Conservation (phyloP, 2,113 vertebrate species). For the Scytalopus superciliaris region DNA sequence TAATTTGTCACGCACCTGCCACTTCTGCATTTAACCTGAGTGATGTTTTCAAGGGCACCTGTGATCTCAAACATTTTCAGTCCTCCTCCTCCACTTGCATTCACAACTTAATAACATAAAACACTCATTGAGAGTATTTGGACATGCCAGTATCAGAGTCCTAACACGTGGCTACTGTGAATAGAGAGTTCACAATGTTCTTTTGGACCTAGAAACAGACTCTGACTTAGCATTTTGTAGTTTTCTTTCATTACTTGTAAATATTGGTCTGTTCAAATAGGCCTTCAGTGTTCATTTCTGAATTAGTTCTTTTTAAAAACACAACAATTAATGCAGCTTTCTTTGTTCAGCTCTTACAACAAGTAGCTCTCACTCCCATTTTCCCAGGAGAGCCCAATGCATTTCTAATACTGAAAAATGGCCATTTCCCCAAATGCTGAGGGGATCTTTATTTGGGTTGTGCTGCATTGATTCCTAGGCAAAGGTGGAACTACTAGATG, state of each 20-base stretch:
- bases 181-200: not conserved
- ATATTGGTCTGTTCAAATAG: not conserved
- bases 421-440: not conserved
- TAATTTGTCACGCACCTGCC: not conserved
- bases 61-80: not conserved
- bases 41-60: not conserved
- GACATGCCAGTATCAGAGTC: not conserved
- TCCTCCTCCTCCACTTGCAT: not conserved
- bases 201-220: not conserved
- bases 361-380: not conserved
- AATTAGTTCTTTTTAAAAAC: not conserved
- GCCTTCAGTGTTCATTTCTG: not conserved
- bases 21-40: not conserved
- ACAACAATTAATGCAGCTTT: not conserved
- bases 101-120: rapidly evolving
- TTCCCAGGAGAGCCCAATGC: not conserved
- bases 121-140: not conserved
- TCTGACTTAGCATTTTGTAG: not conserved
- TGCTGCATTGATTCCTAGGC: not conserved
- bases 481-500: not conserved
- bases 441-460: not conserved
- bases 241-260: not conserved
- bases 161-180: not conserved
- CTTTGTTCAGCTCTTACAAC: not conserved
- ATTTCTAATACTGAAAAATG: not conserved